These are phyloP conservation scores for Epinephelus cyanopodus DNA, from an alignment of 2,113 vertebrate genomes.

Conservation along the genomic window DNA sequence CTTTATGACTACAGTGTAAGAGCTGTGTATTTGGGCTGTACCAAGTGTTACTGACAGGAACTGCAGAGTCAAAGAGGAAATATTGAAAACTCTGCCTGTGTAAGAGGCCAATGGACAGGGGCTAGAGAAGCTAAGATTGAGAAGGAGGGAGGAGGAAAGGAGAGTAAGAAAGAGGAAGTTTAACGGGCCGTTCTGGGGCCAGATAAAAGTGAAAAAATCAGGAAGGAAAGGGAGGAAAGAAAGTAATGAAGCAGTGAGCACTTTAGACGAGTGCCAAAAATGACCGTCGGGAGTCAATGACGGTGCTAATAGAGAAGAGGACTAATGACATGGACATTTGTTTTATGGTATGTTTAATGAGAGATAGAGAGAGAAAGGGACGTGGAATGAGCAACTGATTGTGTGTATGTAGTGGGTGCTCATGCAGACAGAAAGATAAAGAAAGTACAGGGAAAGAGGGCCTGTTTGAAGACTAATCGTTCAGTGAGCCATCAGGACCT, in stretches of 20 bases:
- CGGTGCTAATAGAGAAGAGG: constrained; percentile 41
- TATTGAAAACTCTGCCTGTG: neutral
- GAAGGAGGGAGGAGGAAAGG: neutral
- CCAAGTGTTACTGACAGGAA: constrained; percentile 17
- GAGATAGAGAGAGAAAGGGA: constrained; percentile 45
- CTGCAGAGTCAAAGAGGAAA: constrained; percentile 16
- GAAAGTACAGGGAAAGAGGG: constrained; percentile 26
- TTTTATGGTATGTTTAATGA: constrained; percentile 73
- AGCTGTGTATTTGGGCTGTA: neutral
- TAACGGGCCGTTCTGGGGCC: constrained; percentile 8
- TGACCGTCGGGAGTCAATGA: constrained; percentile 54
- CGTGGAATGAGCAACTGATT: constrained; percentile 52
- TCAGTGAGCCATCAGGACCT: constrained; percentile 60
- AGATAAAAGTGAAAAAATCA: constrained; percentile 47
- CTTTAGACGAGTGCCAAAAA: constrained; percentile 59
- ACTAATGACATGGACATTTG: constrained; percentile 68
- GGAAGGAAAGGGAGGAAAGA: constrained; percentile 42
- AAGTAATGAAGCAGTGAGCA: constrained; percentile 67
- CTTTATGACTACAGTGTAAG: constrained; percentile 2
- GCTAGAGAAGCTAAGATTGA: neutral
- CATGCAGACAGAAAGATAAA: constrained; percentile 50
- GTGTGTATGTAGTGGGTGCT: constrained; percentile 49
- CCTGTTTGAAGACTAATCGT: constrained; percentile 62
- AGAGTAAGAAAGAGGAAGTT: constrained; percentile 24
- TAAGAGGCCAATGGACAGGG: constrained; percentile 27